phyloP scores from a whole-genome alignment of 2,797 vertebrate genomes.

The Spinus olivaceus region DNA sequence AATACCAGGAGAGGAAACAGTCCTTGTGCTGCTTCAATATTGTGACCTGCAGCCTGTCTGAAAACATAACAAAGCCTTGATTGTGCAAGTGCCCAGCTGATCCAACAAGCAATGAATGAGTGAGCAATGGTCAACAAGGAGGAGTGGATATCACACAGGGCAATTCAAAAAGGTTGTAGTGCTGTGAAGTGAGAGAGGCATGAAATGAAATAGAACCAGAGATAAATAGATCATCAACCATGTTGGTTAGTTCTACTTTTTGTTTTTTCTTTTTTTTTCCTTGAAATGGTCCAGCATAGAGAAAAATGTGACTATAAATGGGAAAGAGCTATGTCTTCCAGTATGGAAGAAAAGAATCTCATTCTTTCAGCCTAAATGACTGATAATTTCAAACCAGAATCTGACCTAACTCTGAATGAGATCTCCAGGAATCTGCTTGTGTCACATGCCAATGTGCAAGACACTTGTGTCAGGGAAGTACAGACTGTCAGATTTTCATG shows the following conservation, averaged over 20 bases:
- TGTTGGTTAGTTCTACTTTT: neutral
- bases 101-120: slow-evolving; percentile 72
- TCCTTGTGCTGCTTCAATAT: slow-evolving; percentile 67
- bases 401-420: neutral
- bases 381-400: neutral
- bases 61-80: slow-evolving; percentile 64
- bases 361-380: neutral
- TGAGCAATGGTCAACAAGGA: slow-evolving; percentile 67
- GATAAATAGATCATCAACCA: neutral
- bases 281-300: neutral
- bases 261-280: neutral
- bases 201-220: slow-evolving; percentile 19
- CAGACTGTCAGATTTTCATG: neutral
- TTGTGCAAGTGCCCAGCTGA: slow-evolving; percentile 70
- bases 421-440: neutral
- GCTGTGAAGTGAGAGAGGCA: slow-evolving; percentile 40
- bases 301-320: neutral
- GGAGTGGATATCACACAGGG: slow-evolving; percentile 63
- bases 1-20: slow-evolving; percentile 58
- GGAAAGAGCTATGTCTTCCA: neutral
- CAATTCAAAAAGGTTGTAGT: slow-evolving; percentile 56
- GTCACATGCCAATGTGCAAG: neutral
- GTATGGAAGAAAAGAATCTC: neutral
- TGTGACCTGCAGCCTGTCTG: slow-evolving; percentile 67
- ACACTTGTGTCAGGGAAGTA: neutral